phyloP scores from a whole-genome alignment of 2,797 vertebrate species.

The Acrossocheilus fasciatus region DNA sequence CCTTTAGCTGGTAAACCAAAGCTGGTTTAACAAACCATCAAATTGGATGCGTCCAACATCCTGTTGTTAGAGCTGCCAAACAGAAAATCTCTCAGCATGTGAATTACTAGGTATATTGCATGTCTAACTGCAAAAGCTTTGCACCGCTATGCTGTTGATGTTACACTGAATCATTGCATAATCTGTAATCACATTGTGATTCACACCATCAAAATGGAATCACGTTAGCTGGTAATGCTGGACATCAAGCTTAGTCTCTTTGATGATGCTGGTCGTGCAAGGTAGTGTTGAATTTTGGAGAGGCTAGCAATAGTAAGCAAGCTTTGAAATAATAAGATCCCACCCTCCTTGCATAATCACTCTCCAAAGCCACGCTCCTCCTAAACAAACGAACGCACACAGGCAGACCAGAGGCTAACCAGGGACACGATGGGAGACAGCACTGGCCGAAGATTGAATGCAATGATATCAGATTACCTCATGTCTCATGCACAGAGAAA shows the following conservation, averaged over 20 bases:
- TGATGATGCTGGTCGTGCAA: background rate
- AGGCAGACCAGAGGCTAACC: background rate
- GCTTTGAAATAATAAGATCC: slow-evolving; percentile 7
- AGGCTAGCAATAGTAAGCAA: background rate
- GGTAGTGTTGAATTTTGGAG: background rate
- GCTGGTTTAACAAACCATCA: background rate
- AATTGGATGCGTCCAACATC: background rate
- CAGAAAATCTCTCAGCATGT: background rate
- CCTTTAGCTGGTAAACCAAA: slow-evolving; percentile 8
- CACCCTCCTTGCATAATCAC: background rate
- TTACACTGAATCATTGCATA: background rate
- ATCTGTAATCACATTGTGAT: background rate
- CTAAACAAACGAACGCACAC: background rate
- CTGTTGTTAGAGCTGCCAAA: background rate
- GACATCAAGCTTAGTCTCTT: background rate
- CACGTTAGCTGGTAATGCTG: background rate
- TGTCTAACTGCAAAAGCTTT: background rate
- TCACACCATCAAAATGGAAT: background rate
- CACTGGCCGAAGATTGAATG: background rate
- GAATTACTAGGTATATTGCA: background rate
- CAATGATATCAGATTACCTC: background rate
- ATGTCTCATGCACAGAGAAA: no score
- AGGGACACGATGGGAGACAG: background rate
- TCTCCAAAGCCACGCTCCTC: background rate
- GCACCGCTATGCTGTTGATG: background rate